Base-by-base conservation (phyloP, 2,113 vertebrate genomes). In the Paracyprichromis sp. region DNA sequence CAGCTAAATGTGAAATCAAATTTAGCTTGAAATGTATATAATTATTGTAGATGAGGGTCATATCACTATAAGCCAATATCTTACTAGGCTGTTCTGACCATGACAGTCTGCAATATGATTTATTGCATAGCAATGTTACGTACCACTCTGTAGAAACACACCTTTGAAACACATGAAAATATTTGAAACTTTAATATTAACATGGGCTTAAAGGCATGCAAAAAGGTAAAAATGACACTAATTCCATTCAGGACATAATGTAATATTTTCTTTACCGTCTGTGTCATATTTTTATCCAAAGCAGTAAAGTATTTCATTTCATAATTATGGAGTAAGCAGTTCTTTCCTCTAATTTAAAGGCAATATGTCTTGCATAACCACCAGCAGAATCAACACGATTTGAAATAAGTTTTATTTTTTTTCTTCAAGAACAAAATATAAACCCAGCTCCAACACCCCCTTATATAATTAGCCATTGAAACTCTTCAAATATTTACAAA, bases 401-500 rank as follows among this genome's bases (percentile, higher is more conserved):
- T 87, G 57, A 93, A 94, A 90, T 87, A 82, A 80, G 38, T 92
- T 95, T 95, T 94, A 93, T 83, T 94, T 88, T 73, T 73, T 86
- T 88, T 80, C 80, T 56, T 82, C 87, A 92, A 90, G 88, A 93
- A 91, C 89, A 92, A 94, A 94, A 94, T 94, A 94, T 94, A 96
- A 96, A 96, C 92, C 90, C 93, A 11, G 40, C 83, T 92, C 88
- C 87, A 79, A 88, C 89, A 92, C 81, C 89, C 92, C 86, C 21
- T 88, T 89, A 93, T 92, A 93, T 94, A 95, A 78, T 95, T 94
- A 93, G 93, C 85, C 86, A 90, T 93, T 90, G 91, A 95, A 95
- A 96, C 90, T 95, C 93, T 95, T 95, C 87, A 95, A 85, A 91
- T 96, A 96, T 96, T 95, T 96, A 96, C 95, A 96, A 92, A 95